Evolutionary conservation across 1,140 invertebrate species (phyloP).

Genomic region (Aethina tumida): DNA sequence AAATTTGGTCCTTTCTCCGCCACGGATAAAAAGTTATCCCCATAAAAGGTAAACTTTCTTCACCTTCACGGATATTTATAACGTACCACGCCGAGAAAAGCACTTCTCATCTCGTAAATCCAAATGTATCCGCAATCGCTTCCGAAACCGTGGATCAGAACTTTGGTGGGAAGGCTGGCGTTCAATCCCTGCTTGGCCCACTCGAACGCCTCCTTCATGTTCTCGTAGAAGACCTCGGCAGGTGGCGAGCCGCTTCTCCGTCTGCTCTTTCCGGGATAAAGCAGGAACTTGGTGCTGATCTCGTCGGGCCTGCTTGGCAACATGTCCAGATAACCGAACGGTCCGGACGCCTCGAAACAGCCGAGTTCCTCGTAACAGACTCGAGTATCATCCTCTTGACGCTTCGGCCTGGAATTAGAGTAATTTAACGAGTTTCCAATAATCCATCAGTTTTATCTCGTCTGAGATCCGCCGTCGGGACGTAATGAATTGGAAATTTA

Average conservation of each 20-base stretch:
- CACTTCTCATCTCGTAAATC: constrained; percentile 88
- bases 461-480: no score
- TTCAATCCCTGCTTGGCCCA: constrained; percentile 56
- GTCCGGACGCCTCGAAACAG: constrained; percentile 85
- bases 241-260: constrained; percentile 47
- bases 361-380: constrained; percentile 89
- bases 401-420: constrained; percentile 32
- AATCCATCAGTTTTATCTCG: not conserved
- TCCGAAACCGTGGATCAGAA: constrained; percentile 92
- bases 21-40: not conserved
- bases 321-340: constrained; percentile 85
- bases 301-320: constrained; percentile 79
- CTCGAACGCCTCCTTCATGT: constrained; percentile 51
- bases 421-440: not conserved
- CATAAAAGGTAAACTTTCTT: not conserved
- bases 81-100: constrained; percentile 74
- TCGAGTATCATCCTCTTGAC: constrained; percentile 57
- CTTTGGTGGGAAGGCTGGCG: constrained; percentile 62
- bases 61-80: not conserved
- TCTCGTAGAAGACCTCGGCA: constrained; percentile 54
- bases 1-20: not conserved
- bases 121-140: constrained; percentile 81
- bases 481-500: no score
- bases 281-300: constrained; percentile 69
- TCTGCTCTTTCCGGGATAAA: constrained; percentile 44